These are phyloP conservation scores for Saimiri boliviensis DNA, from an alignment of 2,113 vertebrate genomes.

Conservation along the genomic window DNA sequence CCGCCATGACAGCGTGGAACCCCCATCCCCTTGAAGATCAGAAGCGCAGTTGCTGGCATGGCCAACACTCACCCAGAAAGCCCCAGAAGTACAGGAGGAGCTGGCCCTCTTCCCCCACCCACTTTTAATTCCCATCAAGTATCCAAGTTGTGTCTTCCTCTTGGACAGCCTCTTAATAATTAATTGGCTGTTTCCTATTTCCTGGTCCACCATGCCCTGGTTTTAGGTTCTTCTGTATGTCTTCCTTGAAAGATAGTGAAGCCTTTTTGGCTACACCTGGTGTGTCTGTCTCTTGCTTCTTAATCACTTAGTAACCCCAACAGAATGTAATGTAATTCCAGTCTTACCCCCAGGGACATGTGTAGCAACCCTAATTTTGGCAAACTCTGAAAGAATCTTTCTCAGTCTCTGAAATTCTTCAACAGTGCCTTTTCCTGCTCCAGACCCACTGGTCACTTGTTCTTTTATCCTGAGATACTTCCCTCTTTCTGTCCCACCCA, in stretches of 20 bases:
- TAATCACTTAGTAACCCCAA: neutral
- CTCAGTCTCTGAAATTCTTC: neutral
- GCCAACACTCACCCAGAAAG: neutral
- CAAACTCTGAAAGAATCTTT: neutral
- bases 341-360: neutral
- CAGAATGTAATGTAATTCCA: neutral
- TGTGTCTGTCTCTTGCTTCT: neutral
- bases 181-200: neutral
- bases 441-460: neutral
- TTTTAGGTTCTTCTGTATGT: neutral
- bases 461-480: neutral
- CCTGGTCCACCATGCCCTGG: neutral
- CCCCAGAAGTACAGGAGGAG: neutral
- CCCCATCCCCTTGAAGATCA: fast-evolving
- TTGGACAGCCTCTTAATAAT: neutral
- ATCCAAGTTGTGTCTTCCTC: no score
- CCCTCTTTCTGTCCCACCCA: neutral
- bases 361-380: neutral
- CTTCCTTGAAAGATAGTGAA: neutral
- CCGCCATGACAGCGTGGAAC: fast-evolving
- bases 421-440: neutral
- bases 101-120: neutral
- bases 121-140: neutral
- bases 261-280: neutral
- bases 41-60: neutral